These are phyloP conservation scores for Diarsia mendica DNA, from an alignment of 2,888 invertebrate genomes.

Conservation along the genomic window DNA sequence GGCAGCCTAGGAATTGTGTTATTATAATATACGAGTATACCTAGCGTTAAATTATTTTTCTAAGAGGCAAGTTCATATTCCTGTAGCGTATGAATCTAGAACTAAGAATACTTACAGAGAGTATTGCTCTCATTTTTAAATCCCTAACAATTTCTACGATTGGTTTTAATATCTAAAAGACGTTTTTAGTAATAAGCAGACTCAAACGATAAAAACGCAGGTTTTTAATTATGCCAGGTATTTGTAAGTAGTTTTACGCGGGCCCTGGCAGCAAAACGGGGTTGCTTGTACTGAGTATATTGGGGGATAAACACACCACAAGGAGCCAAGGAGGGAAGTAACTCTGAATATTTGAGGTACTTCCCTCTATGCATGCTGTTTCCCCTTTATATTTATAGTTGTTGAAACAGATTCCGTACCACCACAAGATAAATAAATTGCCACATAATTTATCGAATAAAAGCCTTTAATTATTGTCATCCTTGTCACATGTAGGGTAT, in stretches of 20 bases:
- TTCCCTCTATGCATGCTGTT: no score
- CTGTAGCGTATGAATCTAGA: background rate
- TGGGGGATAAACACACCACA: conserved; percentile 5
- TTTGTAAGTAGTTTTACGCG: conserved; percentile 27
- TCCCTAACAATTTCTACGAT: conserved; percentile 15
- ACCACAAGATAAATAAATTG: conserved; percentile 34
- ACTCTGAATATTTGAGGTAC: background rate
- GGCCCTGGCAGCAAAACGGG: background rate
- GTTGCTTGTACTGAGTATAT: conserved; percentile 4
- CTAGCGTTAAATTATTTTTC: conserved; percentile 15
- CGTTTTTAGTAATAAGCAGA: conserved; percentile 31
- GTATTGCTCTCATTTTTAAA: background rate
- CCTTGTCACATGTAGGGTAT: conserved; percentile 31
- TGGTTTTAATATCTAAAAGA: conserved; percentile 29
- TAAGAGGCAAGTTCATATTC: conserved; percentile 11
- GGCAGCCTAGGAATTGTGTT: conserved; percentile 35
- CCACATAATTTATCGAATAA: conserved; percentile 38
- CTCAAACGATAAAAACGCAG: conserved; percentile 14
- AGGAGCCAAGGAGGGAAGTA: background rate
- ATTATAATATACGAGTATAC: background rate
- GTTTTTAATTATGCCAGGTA: conserved; percentile 28
- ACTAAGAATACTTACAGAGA: background rate
- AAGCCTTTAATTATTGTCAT: conserved; percentile 23
- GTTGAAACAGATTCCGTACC: conserved; percentile 45
- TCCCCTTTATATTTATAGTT: conserved; percentile 3